Evolutionary conservation across 2,888 invertebrate genomes (phyloP).

Genomic region (Lycocerus yunnanus): DNA sequence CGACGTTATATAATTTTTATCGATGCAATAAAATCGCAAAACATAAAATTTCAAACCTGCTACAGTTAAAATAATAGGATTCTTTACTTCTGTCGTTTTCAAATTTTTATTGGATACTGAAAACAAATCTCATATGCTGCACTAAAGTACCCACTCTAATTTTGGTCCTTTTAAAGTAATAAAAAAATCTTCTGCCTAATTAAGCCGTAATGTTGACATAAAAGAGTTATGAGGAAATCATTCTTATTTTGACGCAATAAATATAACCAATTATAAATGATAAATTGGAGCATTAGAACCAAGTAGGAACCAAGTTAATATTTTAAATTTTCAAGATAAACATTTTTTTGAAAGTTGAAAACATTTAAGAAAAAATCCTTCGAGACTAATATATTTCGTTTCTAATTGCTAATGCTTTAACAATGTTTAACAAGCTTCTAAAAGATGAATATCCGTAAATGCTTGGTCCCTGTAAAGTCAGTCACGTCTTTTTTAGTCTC

Average conservation of each 20-base stretch:
- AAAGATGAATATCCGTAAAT: background rate
- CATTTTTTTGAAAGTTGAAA: background rate
- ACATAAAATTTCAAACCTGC: background rate
- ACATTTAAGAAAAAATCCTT: conserved; percentile 1
- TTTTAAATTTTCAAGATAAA: background rate
- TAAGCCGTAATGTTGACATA: background rate
- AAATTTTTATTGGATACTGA: background rate
- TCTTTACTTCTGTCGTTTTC: background rate
- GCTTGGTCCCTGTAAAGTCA: conserved; percentile 8
- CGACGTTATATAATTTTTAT: background rate
- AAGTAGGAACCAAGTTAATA: background rate
- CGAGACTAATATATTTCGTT: background rate
- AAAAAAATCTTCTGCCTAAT: background rate
- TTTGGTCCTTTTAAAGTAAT: background rate
- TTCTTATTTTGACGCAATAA: background rate
- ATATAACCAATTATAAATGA: background rate
- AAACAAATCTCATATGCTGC: background rate
- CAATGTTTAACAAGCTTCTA: conserved; percentile 4
- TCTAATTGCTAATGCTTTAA: conserved; percentile 7
- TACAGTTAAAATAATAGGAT: background rate
- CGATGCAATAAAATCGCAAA: background rate
- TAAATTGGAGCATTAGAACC: background rate
- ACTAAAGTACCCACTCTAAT: background rate
- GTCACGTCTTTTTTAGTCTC: conserved; percentile 27
- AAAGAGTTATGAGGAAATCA: background rate